Conservation (phyloP, 2,888 invertebrate species). For the Caenorhabditis sp. region DNA sequence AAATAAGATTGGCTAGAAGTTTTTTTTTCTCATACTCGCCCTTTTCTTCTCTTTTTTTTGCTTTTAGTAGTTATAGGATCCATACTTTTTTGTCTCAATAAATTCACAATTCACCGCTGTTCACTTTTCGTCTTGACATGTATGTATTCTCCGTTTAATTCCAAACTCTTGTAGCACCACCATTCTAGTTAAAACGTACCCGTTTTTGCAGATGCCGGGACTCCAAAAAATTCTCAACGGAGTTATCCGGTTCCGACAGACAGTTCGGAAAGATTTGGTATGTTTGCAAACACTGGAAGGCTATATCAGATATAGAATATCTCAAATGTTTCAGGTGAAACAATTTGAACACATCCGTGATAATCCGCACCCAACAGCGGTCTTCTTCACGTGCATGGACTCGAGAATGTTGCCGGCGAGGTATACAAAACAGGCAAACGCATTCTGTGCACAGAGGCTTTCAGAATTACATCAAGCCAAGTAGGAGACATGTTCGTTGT, state of each 20-base stretch:
- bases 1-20: no score
- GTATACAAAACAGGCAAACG: constrained; percentile 83
- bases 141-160: no score
- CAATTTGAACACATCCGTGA: constrained; percentile 93
- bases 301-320: not conserved
- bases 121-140: not conserved
- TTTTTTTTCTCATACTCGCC: not conserved
- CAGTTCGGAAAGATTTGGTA: constrained; percentile 79
- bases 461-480: constrained; percentile 84
- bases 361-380: constrained; percentile 95
- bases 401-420: constrained; percentile 96
- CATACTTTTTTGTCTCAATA: constrained; percentile 3
- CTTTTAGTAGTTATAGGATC: constrained; percentile 5
- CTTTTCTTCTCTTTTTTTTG: constrained; percentile 4
- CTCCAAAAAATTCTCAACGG: constrained; percentile 80
- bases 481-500: constrained; percentile 99
- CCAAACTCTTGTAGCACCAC: no score
- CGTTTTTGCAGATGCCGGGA: constrained; percentile 68
- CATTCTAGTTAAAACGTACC: not conserved
- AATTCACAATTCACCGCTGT: not conserved
- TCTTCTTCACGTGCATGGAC: constrained; percentile 98
- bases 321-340: constrained; percentile 85
- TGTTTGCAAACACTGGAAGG: constrained; percentile 18
- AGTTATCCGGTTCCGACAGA: constrained; percentile 79
- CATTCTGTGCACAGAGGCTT: not conserved